phyloP scores from a whole-genome alignment of 1,140 invertebrate species.

The Sitobion miscanthi region DNA sequence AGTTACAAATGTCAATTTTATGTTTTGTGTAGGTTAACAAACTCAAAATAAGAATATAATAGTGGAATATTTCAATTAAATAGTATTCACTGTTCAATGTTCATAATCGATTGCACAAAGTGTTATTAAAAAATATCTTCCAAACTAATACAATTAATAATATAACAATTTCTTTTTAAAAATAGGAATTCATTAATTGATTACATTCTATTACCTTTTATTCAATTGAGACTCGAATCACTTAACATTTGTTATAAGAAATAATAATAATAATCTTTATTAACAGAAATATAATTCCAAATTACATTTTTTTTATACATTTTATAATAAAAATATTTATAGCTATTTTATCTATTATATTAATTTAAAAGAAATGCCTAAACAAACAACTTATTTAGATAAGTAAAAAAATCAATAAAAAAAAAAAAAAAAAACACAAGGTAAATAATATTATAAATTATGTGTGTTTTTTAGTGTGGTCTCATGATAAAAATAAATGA shows the following conservation, averaged over 20 bases:
- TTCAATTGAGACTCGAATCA: neutral
- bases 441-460: neutral
- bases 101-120: neutral
- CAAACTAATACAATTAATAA: neutral
- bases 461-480: neutral
- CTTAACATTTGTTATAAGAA: constrained; percentile 5
- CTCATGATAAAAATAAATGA: neutral
- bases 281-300: no score
- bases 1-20: no score
- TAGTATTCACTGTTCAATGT: neutral
- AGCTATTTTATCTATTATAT: no score
- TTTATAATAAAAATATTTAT: no score
- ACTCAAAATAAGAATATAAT: no score
- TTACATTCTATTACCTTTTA: neutral
- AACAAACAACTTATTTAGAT: neutral
- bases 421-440: neutral
- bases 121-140: neutral
- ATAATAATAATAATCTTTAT: neutral
- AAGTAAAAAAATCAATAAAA: neutral
- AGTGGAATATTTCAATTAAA: neutral
- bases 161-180: neutral
- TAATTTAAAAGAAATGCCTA: no score
- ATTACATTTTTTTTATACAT: no score
- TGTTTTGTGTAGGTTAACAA: no score
- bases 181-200: neutral